phyloP scores from a whole-genome alignment of 2,113 vertebrate genomes.

The Thamnaconus septentrionalis region DNA sequence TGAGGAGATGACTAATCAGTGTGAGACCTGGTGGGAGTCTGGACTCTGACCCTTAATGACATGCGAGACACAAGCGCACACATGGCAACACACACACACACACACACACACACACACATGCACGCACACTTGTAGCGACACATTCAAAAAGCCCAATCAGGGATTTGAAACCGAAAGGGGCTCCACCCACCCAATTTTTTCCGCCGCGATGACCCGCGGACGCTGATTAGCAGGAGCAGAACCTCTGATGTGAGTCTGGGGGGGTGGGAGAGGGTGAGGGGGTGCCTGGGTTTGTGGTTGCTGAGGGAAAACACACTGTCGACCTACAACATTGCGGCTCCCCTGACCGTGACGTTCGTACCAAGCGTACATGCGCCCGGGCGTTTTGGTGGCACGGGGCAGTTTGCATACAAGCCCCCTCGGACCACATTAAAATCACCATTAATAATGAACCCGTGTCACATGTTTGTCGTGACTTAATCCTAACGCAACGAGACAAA shows the following conservation, averaged over 20 bases:
- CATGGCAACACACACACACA: background rate
- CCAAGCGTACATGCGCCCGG: constrained; percentile 36
- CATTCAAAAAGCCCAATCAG: constrained; percentile 9
- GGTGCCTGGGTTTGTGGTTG: constrained; percentile 11
- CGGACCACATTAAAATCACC: constrained; percentile 64
- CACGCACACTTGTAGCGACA: constrained; percentile 6
- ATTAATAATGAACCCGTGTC: constrained; percentile 55
- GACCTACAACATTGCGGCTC: constrained; percentile 27
- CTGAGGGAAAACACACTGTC: constrained; percentile 54
- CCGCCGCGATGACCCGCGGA: constrained; percentile 15
- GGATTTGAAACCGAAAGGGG: background rate
- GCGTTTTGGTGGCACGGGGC: constrained; percentile 19
- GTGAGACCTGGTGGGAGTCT: constrained; percentile 46
- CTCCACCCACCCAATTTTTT: constrained; percentile 30
- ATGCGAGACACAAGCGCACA: constrained; percentile 29
- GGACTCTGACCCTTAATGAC: constrained; percentile 58
- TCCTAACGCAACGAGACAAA: constrained; percentile 42
- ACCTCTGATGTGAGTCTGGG: too few species aligned
- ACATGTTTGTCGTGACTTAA: constrained; percentile 25
- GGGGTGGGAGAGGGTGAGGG: too few species aligned
- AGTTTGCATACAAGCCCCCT: constrained; percentile 32
- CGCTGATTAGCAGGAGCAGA: too few species aligned
- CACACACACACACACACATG: constrained; percentile 11
- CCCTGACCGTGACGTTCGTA: constrained; percentile 43
- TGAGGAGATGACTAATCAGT: constrained; percentile 58